Evolutionary conservation across 2,113 vertebrate genomes (phyloP).

Genomic region (Turnix velox): DNA sequence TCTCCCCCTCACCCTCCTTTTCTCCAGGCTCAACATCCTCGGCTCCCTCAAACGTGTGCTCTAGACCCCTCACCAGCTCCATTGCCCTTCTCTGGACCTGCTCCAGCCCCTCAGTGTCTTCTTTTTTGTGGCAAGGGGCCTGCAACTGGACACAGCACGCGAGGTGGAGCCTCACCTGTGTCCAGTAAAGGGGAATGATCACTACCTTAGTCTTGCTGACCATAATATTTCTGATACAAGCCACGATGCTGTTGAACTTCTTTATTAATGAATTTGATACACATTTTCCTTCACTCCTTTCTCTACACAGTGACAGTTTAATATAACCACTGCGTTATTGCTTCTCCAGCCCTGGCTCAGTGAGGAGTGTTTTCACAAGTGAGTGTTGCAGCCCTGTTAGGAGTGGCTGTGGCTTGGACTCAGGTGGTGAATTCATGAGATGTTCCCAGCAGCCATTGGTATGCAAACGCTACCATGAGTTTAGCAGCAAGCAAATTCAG

Average conservation of each 20-base stretch:
- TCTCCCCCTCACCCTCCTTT: neutral
- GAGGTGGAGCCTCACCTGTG: neutral
- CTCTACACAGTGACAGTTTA: neutral
- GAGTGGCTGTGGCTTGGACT: neutral
- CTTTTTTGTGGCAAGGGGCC: neutral
- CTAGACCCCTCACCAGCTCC: neutral
- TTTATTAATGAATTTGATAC: neutral
- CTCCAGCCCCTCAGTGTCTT: neutral
- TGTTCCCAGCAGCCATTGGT: neutral
- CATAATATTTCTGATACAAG: neutral
- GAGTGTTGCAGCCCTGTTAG: neutral
- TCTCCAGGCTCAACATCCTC: neutral
- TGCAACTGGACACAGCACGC: neutral
- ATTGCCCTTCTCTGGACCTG: neutral
- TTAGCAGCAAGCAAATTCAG: neutral
- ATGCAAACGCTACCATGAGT: neutral
- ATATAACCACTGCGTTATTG: fast-evolving
- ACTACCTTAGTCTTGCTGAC: neutral
- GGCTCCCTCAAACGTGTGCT: neutral
- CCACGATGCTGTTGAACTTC: neutral
- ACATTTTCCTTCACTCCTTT: neutral
- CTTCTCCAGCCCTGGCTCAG: neutral
- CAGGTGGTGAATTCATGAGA: fast-evolving
- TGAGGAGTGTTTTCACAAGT: neutral
- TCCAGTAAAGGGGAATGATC: neutral